Evolutionary conservation across 2,797 vertebrate species (phyloP), one percentile per base, ranked within the genome.

Genomic region (Rhabdomys pumilio): DNA sequence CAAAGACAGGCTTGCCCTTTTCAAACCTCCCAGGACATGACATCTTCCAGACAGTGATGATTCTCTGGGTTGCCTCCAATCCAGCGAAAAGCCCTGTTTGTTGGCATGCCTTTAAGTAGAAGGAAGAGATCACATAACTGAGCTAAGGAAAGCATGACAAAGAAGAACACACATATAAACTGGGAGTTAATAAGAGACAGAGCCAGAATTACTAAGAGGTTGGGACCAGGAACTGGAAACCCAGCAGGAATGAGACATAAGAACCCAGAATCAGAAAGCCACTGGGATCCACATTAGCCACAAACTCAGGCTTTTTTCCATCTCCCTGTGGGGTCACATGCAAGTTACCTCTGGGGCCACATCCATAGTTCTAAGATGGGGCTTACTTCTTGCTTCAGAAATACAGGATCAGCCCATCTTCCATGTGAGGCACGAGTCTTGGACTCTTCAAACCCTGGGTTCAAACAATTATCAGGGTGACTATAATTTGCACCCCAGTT

Each of bases 1-100:
- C 75, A 61, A 13, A 90, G 94, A 72, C 67, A 31, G 6, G 31
- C 31, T 76, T 97, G 93, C 93, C 85, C 89, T 96, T 97, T 85
- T 77, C 93, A 96, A 87, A 22, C n/a, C 83, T 94, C 93, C 81
- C 12, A 34, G 69, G 92, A 14, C 53, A 41, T 55, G 67, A 3
- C 2, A 2, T 73, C 26, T 88, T 75, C 34, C n/a, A 20, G 88
- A 76, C 73, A 47, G 65, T 8, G 65, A 38, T 38, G 85, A 67
- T 50, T 72, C 3, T 0, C 0, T 2, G 29, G 41, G 3, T 88
- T 31, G n/a, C 31, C 85, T 69, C 73, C 26, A 13, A 0, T 8
- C 63, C 26, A 0, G 55, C 8, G 44, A 89, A 76, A 89, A 87
- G 17, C 72, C 11, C n/a, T 1, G 0, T 69, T 31, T 24, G 9